Base-by-base conservation (phyloP, 2,797 vertebrate genomes). In the Salarias fasciatus region DNA sequence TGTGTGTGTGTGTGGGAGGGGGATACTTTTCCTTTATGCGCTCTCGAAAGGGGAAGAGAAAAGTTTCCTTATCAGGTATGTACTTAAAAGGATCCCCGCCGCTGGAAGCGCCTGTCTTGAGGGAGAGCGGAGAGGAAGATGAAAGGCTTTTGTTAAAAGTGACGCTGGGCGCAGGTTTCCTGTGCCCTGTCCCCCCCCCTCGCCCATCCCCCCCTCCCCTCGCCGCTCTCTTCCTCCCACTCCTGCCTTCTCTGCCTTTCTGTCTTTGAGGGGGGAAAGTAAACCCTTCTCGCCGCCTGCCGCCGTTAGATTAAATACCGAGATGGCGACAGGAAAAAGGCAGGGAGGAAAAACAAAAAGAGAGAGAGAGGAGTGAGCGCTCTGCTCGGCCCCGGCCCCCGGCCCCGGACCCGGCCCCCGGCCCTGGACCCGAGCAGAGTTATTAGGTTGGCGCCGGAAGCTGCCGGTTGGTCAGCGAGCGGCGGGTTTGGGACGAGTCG, bases 241-340 rank as follows among this genome's bases (percentile, higher is more conserved):
- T 86, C 81, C 77, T 81, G 80, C 83, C 81, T 82, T 75, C 66
- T 83, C 72, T 29, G 68, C 79, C 75, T 87, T 36, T 76, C 83
- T 86, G 88, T 86, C 85, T 88, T 87, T 84, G 81, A 75, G 86
- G 93, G 82, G 95, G 93, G 91, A 94, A 93, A 95, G 94, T 94
- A 94, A 96, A 94, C 93, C 94, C 94, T 94, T 92, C 94, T 94
- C 76, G 90, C 94, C 93, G 95, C 94, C 95, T 96, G 95, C 92
- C 93, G 91, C 94, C 94, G 94, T 94, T 94, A 98, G 95, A 99
- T 99, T 97, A 96, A 98, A 96, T 96, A 94, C 95, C 93, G 95
- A 96, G 96, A 97, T 97, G 96, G 96, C 95, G 96, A 98, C 96
- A 97, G 97, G 96, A 98, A 99, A 94, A 95, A 94, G 95, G 94